Evolutionary conservation across 2,113 vertebrate genomes (phyloP).

Genomic region (Sceloporus tristichus): DNA sequence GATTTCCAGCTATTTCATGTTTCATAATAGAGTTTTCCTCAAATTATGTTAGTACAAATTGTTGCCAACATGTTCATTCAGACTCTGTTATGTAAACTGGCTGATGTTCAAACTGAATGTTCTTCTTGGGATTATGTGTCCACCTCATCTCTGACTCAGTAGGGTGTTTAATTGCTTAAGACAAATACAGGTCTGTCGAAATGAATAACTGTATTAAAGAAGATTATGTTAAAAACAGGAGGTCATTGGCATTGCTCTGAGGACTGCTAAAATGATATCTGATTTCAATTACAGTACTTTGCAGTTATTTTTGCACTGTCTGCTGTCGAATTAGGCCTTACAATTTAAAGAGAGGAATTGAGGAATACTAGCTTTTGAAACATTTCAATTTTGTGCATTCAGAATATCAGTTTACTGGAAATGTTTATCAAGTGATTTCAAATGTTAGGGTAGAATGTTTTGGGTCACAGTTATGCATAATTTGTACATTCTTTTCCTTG

Average conservation of each 20-base stretch:
- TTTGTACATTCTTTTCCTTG: background rate
- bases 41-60: background rate
- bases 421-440: background rate
- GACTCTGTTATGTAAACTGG: slow-evolving; percentile 10
- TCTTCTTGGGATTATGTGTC: background rate
- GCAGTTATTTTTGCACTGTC: background rate
- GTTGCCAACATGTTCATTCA: background rate
- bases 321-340: background rate
- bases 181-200: background rate
- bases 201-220: background rate
- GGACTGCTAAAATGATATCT: background rate
- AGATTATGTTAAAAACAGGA: background rate
- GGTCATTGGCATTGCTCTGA: background rate
- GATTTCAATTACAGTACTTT: background rate
- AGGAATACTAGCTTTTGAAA: background rate
- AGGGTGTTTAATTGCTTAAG: background rate
- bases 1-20: background rate
- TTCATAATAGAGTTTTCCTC: background rate
- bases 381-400: background rate
- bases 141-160: background rate
- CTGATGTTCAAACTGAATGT: background rate
- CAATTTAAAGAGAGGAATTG: background rate
- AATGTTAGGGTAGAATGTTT: background rate
- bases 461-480: background rate
- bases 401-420: background rate